Evolutionary conservation across 2,113 vertebrate species (phyloP).

Genomic region (Miniopterus natalensis): DNA sequence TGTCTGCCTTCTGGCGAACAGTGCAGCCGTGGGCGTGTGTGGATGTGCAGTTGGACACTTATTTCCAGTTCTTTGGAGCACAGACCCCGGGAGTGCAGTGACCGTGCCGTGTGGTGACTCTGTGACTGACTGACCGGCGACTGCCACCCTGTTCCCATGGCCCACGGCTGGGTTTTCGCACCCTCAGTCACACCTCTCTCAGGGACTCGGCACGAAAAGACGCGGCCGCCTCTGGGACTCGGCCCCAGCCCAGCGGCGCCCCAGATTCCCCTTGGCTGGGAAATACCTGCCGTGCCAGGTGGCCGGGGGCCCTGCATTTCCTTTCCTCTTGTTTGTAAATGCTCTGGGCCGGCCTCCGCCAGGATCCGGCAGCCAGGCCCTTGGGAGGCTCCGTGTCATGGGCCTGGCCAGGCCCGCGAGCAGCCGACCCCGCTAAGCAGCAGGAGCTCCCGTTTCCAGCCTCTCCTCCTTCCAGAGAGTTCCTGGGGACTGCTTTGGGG

Average conservation of each 20-base stretch:
- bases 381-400: too few relatives aligned
- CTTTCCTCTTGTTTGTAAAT: too few relatives aligned
- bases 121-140: background rate
- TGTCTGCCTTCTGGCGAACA: rapidly evolving
- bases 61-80: rapidly evolving
- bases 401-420: rapidly evolving
- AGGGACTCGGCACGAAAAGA: background rate
- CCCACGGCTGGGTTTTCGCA: rapidly evolving
- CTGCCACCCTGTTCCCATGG: rapidly evolving
- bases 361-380: too few relatives aligned
- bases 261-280: rapidly evolving
- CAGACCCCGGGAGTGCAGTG: rapidly evolving
- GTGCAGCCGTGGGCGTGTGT: rapidly evolving
- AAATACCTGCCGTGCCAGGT: background rate
- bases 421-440: rapidly evolving
- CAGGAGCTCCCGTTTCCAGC: background rate
- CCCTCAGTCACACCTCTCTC: background rate
- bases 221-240: rapidly evolving
- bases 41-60: rapidly evolving
- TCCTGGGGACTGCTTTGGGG: background rate
- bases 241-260: rapidly evolving
- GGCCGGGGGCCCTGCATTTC: too few relatives aligned
- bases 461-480: constrained; percentile 9
- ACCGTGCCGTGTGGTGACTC: rapidly evolving
- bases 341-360: rapidly evolving